phyloP scores from a whole-genome alignment of 2,888 invertebrate species.

The Hirtodrosophila trivittata region DNA sequence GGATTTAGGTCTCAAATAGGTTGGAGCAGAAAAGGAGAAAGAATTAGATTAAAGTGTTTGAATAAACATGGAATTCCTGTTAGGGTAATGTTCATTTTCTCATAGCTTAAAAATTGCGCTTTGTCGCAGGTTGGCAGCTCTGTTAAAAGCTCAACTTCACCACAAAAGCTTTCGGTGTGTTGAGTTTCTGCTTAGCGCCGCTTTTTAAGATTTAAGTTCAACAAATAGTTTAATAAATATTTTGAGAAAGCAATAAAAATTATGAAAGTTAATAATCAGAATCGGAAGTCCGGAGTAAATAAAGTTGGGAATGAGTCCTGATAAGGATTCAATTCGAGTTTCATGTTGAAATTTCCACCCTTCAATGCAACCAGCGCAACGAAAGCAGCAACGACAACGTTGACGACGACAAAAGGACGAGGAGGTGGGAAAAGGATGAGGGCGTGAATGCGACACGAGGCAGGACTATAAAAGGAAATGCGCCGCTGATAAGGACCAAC shows the following conservation, averaged over 20 bases:
- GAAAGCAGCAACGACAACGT: constrained; percentile 1
- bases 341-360: constrained; percentile 1
- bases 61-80: constrained; percentile 10
- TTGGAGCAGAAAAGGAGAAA: not conserved
- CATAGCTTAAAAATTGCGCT: constrained; percentile 13
- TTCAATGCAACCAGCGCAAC: not conserved
- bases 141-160: constrained; percentile 20
- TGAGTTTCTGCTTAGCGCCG: constrained; percentile 31
- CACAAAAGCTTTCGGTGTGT: constrained; percentile 34
- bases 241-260: not conserved
- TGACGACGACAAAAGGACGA: constrained; percentile 2
- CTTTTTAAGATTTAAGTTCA: constrained; percentile 23
- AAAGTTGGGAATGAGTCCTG: too few species aligned
- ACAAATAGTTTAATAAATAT: not conserved
- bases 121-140: constrained; percentile 40
- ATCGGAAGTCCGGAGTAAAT: too few species aligned
- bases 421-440: constrained; percentile 4
- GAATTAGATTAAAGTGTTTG: constrained; percentile 10
- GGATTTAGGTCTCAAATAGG: constrained; percentile 55
- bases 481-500: constrained; percentile 79
- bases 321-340: not conserved
- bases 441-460: constrained; percentile 19
- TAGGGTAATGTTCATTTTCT: constrained; percentile 1
- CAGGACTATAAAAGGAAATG: constrained; percentile 82
- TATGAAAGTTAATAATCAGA: not conserved